These are phyloP conservation scores for Carcina quercana DNA, from an alignment of 2,888 invertebrate species.

Conservation along the genomic window DNA sequence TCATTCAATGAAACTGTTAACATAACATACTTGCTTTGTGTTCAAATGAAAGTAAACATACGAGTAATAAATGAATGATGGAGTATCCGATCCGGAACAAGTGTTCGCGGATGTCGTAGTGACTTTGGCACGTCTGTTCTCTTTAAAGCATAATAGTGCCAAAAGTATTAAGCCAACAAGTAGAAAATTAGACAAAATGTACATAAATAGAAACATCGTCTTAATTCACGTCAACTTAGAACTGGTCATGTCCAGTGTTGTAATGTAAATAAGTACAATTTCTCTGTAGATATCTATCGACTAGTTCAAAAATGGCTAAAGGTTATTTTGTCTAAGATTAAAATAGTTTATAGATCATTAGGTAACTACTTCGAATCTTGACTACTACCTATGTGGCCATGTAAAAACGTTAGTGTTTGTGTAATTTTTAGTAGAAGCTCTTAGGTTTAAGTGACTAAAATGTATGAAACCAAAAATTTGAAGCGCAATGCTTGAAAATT, in stretches of 20 bases:
- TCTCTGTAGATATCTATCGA: conserved; percentile 43
- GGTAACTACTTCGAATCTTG: conserved; percentile 33
- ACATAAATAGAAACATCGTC: conserved; percentile 34
- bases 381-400: conserved; percentile 62
- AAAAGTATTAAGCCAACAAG: conserved; percentile 31
- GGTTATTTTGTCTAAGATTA: conserved; percentile 7
- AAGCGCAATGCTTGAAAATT: conserved; percentile 73
- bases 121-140: conserved; percentile 4
- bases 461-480: conserved; percentile 70
- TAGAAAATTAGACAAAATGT: conserved; percentile 47
- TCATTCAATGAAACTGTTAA: too few relatives aligned
- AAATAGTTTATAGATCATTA: conserved; percentile 21
- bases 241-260: conserved; percentile 15
- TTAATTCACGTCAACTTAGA: conserved; percentile 13
- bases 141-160: conserved; percentile 4
- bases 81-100: too few relatives aligned
- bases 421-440: conserved; percentile 38
- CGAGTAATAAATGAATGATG: too few relatives aligned
- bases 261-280: conserved; percentile 41
- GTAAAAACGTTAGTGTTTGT: conserved; percentile 43
- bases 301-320: conserved; percentile 17
- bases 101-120: too few relatives aligned
- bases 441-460: conserved; percentile 49
- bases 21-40: too few relatives aligned
- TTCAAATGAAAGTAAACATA: too few relatives aligned